A percentile compares a stretch with the other conserved stretches of the same genome.
phyloP scores from a whole-genome alignment of 2,113 vertebrate genomes.

The Tylochromis polylepis region DNA sequence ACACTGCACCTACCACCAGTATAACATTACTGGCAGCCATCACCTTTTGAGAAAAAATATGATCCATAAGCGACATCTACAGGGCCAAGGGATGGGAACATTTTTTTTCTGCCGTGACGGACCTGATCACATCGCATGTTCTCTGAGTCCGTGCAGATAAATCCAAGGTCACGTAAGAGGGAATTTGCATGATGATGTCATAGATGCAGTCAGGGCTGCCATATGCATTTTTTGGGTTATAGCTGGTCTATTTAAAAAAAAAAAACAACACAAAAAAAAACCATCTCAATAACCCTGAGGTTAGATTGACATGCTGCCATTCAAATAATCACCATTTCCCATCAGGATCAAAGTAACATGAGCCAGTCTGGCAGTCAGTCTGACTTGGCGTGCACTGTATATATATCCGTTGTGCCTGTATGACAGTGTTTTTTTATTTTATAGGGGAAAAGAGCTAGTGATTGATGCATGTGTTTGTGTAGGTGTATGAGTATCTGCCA shows the following conservation, averaged over 20 bases:
- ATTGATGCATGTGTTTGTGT: constrained; percentile 53
- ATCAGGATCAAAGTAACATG: constrained; percentile 28
- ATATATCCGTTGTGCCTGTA: constrained; percentile 2
- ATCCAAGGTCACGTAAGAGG: constrained; percentile 41
- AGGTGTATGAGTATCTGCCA: constrained; percentile 42
- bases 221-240: constrained; percentile 8
- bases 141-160: background rate
- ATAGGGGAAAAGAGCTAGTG: constrained; percentile 1
- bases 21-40: constrained; percentile 49
- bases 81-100: background rate
- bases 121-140: constrained; percentile 9
- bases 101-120: background rate
- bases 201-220: background rate
- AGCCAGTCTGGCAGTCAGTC: constrained; percentile 26
- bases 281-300: constrained; percentile 5
- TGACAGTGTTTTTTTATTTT: constrained; percentile 21
- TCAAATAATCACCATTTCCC: constrained; percentile 42
- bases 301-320: constrained; percentile 21
- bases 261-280: background rate
- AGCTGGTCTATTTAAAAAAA: background rate
- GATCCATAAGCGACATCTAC: constrained; percentile 20
- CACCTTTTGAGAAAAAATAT: constrained; percentile 33
- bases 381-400: background rate
- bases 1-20: constrained; percentile 13
- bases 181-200: constrained; percentile 36